phyloP scores from a whole-genome alignment of 2,888 invertebrate genomes.

The Eristalis tenax region DNA sequence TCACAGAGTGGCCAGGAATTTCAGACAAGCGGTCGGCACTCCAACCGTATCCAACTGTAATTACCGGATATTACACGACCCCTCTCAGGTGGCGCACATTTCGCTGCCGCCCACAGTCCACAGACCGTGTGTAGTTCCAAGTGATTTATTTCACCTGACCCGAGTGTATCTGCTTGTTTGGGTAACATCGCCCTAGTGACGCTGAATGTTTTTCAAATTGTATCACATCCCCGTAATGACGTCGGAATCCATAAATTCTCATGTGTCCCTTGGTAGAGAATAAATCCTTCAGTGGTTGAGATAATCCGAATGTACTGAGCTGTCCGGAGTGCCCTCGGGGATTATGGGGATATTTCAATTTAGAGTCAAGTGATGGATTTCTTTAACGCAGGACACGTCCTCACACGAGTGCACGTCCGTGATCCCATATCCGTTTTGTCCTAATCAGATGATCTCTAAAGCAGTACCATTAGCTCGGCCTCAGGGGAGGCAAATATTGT shows the following conservation, averaged over 20 bases:
- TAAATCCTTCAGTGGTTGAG: slow-evolving; percentile 1
- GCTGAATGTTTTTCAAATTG: neutral
- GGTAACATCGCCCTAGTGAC: neutral
- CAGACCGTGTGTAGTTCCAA: neutral
- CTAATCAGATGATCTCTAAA: neutral
- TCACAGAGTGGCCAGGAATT: neutral
- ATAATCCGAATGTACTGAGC: neutral
- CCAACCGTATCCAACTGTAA: no score
- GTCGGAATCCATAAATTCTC: slow-evolving; percentile 24
- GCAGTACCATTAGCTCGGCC: no score
- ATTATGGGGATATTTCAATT: neutral
- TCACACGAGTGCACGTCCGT: neutral
- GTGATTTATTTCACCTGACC: slow-evolving; percentile 14
- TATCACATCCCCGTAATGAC: neutral
- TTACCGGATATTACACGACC: neutral
- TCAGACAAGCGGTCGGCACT: neutral
- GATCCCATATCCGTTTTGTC: neutral
- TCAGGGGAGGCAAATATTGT: no score
- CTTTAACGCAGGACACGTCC: neutral
- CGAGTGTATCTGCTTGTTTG: neutral
- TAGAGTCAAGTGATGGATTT: neutral
- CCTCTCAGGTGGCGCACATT: neutral
- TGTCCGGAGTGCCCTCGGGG: neutral
- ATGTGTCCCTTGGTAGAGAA: neutral
- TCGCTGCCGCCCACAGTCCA: neutral